phyloP scores from a whole-genome alignment of 2,113 vertebrate genomes.

The Myrmophylax atrothorax region DNA sequence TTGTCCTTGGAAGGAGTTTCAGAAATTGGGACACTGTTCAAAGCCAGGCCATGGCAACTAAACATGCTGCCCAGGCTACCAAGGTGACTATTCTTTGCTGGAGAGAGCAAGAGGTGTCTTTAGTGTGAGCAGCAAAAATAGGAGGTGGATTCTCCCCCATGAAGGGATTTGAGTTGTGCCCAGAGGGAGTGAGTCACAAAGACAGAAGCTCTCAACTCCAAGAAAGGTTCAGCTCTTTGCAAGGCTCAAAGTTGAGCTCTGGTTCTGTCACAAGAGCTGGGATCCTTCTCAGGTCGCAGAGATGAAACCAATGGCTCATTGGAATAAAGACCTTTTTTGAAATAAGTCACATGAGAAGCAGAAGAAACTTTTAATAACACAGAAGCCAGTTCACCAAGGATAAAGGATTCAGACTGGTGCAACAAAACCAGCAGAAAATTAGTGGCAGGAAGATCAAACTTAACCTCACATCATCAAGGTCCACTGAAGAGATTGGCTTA shows the following conservation, averaged over 20 bases:
- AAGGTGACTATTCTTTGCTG: neutral
- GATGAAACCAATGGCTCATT: neutral
- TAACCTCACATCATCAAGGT: accelerated
- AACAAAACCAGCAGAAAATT: neutral
- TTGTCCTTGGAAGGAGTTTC: neutral
- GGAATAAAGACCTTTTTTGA: neutral
- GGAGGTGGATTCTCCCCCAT: neutral
- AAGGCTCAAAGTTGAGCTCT: neutral
- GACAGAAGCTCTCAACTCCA: accelerated
- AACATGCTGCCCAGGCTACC: neutral
- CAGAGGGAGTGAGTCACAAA: neutral
- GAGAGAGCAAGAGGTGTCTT: neutral
- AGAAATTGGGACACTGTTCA: neutral
- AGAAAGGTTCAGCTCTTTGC: neutral
- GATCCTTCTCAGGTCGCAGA: neutral
- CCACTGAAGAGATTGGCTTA: too few species aligned
- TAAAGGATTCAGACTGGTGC: neutral
- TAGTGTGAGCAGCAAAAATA: neutral
- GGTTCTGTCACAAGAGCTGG: neutral
- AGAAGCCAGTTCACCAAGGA: neutral
- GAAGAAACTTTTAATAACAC: neutral
- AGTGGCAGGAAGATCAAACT: neutral
- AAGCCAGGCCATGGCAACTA: neutral
- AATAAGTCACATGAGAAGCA: neutral
- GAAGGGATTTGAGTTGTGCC: neutral